These are phyloP conservation scores for Siniperca scherzeri DNA, from an alignment of 2,797 vertebrate genomes.

Conservation along the genomic window DNA sequence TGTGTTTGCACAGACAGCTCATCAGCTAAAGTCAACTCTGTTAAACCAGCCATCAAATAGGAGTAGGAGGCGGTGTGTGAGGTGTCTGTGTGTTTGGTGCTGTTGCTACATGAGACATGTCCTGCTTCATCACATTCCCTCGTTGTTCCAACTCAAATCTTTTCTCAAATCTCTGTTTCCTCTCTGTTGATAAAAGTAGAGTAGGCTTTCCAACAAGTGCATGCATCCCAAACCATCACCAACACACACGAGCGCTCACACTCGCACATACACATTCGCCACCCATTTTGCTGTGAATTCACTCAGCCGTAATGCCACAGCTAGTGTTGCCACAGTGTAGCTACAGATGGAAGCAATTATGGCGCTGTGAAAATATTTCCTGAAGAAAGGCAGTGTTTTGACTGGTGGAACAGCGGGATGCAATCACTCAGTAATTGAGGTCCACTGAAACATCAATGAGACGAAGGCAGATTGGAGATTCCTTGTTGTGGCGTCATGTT, in stretches of 20 bases:
- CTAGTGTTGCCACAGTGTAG: slow-evolving; percentile 73
- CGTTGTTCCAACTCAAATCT: slow-evolving; percentile 55
- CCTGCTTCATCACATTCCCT: slow-evolving; percentile 45
- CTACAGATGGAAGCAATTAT: slow-evolving; percentile 87
- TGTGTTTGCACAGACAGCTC: slow-evolving; percentile 75
- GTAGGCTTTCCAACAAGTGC: slow-evolving; percentile 21
- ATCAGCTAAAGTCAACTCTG: slow-evolving; percentile 74
- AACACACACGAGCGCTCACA: slow-evolving; percentile 24
- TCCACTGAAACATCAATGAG: slow-evolving; percentile 76
- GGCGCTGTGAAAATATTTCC: slow-evolving; percentile 85
- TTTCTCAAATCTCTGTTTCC: slow-evolving; percentile 61
- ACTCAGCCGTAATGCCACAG: slow-evolving; percentile 78
- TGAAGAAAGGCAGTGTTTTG: slow-evolving; percentile 83
- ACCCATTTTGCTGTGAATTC: slow-evolving; percentile 72
- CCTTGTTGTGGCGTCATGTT: slow-evolving; percentile 60
- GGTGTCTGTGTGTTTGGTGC: slow-evolving; percentile 10
- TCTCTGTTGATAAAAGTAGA: slow-evolving; percentile 44
- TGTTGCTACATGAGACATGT: slow-evolving; percentile 46
- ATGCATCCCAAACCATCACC: slow-evolving; percentile 13
- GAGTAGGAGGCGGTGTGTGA: slow-evolving; percentile 12
- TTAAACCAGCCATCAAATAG: slow-evolving; percentile 73
- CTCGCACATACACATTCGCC: slow-evolving; percentile 35
- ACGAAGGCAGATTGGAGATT: slow-evolving; percentile 59
- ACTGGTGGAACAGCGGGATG: slow-evolving; percentile 82
- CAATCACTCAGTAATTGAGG: slow-evolving; percentile 83